Base-by-base conservation (phyloP, 2,797 vertebrate species). In the Erpetoichthys calabaricus region DNA sequence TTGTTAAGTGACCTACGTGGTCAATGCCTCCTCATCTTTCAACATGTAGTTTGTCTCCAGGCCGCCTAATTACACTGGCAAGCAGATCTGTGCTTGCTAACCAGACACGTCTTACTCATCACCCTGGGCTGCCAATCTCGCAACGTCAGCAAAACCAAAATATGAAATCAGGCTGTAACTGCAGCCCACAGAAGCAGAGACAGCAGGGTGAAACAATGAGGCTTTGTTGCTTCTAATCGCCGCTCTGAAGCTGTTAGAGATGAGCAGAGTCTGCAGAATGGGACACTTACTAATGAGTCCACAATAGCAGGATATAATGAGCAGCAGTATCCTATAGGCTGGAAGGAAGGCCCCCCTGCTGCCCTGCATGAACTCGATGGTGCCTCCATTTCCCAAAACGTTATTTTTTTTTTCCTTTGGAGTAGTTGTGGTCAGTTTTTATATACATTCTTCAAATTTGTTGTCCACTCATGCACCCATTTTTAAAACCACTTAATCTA, bases 231-330 rank as follows among this genome's bases (percentile, higher is more conserved):
- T 5, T 54, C 7, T 42, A 54, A 42, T 42, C 53, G 41, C 53
- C 10, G 6, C 6, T n/a, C 51, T 4, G 3, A 41, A 6, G 51
- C 51, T 10, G 2, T 41, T 3, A 3, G 8, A 55, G 57, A 58
- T 45, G 7, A n/a, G 42, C 53, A 44, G 47, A 57, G 42, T 9
- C 51, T 9, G 51, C 51, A 53, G 51, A 53, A 53, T 25, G 51
- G 10, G 6, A 41, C n/a, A 53, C 1, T 6, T 9, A 3, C 51
- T 53, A 41, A 53, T 9, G 9, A 53, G 51, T 6, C 8, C 7
- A 53, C 51, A 9, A 53, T 10, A 53, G 9, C n/a, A 53, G 51
- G n/a, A 9, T 25, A n/a, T 25, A 3, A 8, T 52, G 51, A 52
- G 41, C 8, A 7, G 51, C 51, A 52, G n/a, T 25, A 52, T 5